These are phyloP conservation scores for Pteruthius melanotis DNA, from an alignment of 2,113 vertebrate species.

Conservation along the genomic window DNA sequence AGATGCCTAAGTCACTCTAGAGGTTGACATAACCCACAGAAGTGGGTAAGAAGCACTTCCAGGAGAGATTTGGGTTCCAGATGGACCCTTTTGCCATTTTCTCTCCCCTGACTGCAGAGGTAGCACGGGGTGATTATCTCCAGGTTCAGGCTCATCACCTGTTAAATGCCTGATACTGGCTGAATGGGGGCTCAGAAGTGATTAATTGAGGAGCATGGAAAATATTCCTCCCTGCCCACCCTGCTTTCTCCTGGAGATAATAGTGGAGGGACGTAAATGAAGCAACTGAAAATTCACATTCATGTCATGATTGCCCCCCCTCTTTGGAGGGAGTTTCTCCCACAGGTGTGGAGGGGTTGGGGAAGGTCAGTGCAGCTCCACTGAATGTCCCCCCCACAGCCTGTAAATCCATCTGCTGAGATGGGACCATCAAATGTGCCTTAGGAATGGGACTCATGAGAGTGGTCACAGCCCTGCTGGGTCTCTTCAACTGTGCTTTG, in stretches of 20 bases:
- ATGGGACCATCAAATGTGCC: background rate
- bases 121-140: accelerated
- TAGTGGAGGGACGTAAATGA: background rate
- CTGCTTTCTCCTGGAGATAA: background rate
- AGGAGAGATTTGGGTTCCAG: background rate
- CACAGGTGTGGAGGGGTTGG: background rate
- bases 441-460: accelerated
- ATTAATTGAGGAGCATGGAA: background rate
- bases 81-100: background rate
- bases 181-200: background rate
- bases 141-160: background rate
- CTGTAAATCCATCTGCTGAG: background rate
- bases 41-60: background rate
- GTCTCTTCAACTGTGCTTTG: background rate
- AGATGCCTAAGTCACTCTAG: background rate
- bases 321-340: background rate
- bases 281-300: background rate
- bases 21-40: background rate
- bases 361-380: background rate
- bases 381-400: background rate
- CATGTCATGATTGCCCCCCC: accelerated
- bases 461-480: background rate
- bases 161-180: background rate
- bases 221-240: background rate
- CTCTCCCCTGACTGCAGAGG: background rate